Conservation (phyloP, 2,888 invertebrate genomes). For the Habroteleia sp. region DNA sequence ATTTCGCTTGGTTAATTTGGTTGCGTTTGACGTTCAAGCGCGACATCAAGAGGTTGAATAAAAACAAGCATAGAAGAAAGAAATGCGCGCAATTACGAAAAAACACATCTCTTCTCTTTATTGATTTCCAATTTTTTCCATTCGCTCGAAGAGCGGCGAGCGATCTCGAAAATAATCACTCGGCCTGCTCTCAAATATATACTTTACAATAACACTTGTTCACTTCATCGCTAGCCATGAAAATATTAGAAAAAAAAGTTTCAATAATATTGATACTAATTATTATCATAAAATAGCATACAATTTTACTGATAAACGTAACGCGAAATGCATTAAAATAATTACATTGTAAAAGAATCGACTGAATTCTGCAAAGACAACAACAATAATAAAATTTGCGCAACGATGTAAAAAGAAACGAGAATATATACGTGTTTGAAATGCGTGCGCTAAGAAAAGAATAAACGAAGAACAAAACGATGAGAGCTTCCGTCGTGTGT, state of each 20-base stretch:
- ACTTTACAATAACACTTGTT: conserved; percentile 62
- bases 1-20: conserved; percentile 6
- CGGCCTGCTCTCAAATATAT: conserved; percentile 55
- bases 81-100: conserved; percentile 56
- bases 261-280: conserved; percentile 20
- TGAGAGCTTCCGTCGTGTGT: conserved; percentile 27
- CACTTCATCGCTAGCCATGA: conserved; percentile 35
- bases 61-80: conserved; percentile 12
- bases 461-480: conserved; percentile 20
- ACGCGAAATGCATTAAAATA: conserved; percentile 13
- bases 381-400: conserved; percentile 34
- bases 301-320: conserved; percentile 11
- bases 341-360: conserved; percentile 18
- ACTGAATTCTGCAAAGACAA: conserved; percentile 6
- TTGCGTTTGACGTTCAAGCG: background rate
- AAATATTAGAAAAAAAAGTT: conserved; percentile 16
- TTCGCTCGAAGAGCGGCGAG: conserved; percentile 52
- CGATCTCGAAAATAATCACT: conserved; percentile 58
- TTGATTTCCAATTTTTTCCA: conserved; percentile 65
- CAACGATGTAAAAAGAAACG: conserved; percentile 8
- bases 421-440: conserved; percentile 25
- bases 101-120: conserved; percentile 65
- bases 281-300: background rate
- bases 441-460: conserved; percentile 30
- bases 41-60: conserved; percentile 10